Conservation (phyloP, 2,113 vertebrate species). For the Vanacampus margaritifer region DNA sequence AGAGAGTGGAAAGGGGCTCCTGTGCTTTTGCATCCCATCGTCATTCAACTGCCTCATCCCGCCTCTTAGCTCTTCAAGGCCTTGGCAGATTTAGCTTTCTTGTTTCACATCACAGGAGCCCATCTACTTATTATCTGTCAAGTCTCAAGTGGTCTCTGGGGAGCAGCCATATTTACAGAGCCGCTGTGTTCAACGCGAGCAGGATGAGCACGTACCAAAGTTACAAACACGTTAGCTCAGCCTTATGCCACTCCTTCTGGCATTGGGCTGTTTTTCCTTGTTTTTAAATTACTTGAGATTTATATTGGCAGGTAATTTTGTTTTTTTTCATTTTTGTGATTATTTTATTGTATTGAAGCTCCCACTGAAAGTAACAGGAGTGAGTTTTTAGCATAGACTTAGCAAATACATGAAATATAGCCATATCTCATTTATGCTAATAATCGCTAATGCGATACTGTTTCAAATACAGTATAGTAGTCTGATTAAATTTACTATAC, state of each 20-base stretch:
- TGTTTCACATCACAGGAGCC: slow-evolving; percentile 21
- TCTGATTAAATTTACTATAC: no score
- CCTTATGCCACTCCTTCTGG: background rate
- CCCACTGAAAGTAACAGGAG: no score
- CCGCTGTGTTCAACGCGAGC: background rate
- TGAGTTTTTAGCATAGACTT: no score
- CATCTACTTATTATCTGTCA: slow-evolving; percentile 40
- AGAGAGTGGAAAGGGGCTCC: background rate
- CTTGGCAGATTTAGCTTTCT: slow-evolving; percentile 20
- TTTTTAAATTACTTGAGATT: no score
- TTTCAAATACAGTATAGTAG: no score
- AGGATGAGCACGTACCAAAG: background rate
- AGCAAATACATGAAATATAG: no score
- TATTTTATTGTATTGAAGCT: no score
- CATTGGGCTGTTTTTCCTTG: background rate
- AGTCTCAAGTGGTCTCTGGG: slow-evolving; percentile 10
- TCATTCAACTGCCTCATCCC: slow-evolving; percentile 36
- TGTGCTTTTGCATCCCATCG: slow-evolving; percentile 19
- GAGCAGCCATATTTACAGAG: slow-evolving; percentile 31
- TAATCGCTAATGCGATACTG: no score
- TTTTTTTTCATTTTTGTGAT: no score
- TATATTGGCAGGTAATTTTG: no score
- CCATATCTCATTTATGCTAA: no score
- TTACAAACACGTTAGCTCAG: background rate
- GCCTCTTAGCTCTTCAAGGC: slow-evolving; percentile 12